Evolutionary conservation across 1,140 invertebrate species (phyloP), one percentile per base, ranked within the genome.

Genomic region (Steinernema feltiae): DNA sequence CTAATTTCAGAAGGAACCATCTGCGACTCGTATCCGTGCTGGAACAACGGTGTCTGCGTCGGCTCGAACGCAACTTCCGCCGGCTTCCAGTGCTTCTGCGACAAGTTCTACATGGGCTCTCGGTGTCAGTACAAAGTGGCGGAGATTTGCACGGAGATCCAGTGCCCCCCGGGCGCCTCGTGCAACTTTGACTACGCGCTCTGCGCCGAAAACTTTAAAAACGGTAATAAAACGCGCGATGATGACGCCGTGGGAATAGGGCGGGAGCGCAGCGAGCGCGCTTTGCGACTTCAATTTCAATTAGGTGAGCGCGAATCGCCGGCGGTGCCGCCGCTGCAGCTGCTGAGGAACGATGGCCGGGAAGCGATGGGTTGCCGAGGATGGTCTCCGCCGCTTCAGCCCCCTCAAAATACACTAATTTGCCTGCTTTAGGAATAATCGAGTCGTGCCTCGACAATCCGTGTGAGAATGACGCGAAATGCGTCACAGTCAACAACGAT

Each of bases 181-280:
- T 63, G 53, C 53, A 63, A 63, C 24, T 63, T 63, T 21, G 53
- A 63, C 24, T 63, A 63, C 53, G 53, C 53, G 15, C 53, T 63
- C 24, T 63, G 53, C 53, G 53, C 53, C 15, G 53, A 63, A 27
- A 63, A 63, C 53, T 63, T 63, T 63, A 63, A 63, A 63, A 63
- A 63, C 24, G 53, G 53, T 63, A 27, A n/a, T 63, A 63, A 63
- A 63, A 63, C 3, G 53, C 7, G 53, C 2, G 24, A 7, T 41
- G 18, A 41, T 41, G 53, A 21, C 12, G 3, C 53, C 24, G 24
- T 7, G 7, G 53, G 53, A 27, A 27, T 15, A 3, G 53, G 53
- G 53, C 24, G 15, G 24, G 24, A 15, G 7, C 24, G 53, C 24
- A 41, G 35, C 35, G 35, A 41, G 7, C 7, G 7, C 7, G 18